Percentiles rank a stretch among this genome's conserved stretches.
phyloP scores from a whole-genome alignment of 1,140 invertebrate genomes.

The Palaemon carinicauda region DNA sequence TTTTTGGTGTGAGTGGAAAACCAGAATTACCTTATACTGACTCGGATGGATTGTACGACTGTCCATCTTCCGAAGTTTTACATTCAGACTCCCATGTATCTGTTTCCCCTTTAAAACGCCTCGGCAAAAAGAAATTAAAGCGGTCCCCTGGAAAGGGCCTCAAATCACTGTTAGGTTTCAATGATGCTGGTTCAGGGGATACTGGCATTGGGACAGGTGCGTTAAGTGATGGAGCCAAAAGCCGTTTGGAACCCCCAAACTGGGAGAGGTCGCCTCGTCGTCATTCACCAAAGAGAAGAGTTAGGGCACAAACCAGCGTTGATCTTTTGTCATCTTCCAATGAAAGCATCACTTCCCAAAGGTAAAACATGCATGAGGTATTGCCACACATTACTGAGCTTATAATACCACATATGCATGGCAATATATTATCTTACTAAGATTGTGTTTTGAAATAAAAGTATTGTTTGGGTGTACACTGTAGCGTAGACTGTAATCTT shows the following conservation, averaged over 20 bases:
- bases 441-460: no score
- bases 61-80: slow-evolving; percentile 75
- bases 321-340: slow-evolving; percentile 56
- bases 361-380: slow-evolving; percentile 31
- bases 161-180: slow-evolving; percentile 29
- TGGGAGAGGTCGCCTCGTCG: slow-evolving; percentile 37
- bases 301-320: slow-evolving; percentile 46
- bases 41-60: slow-evolving; percentile 80
- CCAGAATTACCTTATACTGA: slow-evolving; percentile 75
- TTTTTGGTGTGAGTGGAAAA: slow-evolving; percentile 71
- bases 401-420: no score
- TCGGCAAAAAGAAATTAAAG: slow-evolving; percentile 44
- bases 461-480: no score
- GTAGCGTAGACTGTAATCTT: no score
- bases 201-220: slow-evolving; percentile 7
- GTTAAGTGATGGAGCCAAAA: slow-evolving; percentile 9
- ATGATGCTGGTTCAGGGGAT: slow-evolving; percentile 2
- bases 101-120: slow-evolving; percentile 34
- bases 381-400: no score
- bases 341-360: slow-evolving; percentile 49
- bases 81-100: slow-evolving; percentile 56
- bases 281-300: slow-evolving; percentile 53
- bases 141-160: slow-evolving; percentile 31
- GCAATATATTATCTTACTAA: no score
- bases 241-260: not conserved